Conservation (phyloP, 2,113 vertebrate species). For the Sula dactylatra region DNA sequence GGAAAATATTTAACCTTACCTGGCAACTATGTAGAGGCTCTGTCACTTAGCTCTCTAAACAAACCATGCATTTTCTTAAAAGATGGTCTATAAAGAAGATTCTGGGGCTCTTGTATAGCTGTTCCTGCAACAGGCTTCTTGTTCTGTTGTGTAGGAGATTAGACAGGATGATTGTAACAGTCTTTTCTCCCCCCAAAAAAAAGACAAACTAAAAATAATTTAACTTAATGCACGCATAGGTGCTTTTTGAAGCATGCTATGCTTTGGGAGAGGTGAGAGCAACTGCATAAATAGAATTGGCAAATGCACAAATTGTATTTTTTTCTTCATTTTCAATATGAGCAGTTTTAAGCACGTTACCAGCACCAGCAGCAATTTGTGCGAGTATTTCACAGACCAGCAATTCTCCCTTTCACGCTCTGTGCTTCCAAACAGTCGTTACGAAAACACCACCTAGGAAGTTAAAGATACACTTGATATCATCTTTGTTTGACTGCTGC, state of each 20-base stretch:
- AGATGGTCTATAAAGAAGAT: neutral
- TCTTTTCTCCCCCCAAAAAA: neutral
- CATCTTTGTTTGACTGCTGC: neutral
- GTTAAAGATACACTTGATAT: neutral
- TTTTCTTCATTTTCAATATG: neutral
- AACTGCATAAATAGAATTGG: neutral
- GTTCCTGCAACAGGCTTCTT: neutral
- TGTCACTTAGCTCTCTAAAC: neutral
- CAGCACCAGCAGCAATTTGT: neutral
- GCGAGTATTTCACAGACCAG: neutral
- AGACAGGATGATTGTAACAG: neutral
- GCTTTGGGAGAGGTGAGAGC: neutral
- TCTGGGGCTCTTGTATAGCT: neutral
- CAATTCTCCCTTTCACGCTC: neutral
- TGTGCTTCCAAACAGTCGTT: neutral
- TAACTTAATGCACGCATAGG: neutral
- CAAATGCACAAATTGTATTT: neutral
- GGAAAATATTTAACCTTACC: neutral
- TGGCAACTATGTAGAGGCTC: neutral
- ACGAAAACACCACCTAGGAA: neutral
- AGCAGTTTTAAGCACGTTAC: neutral
- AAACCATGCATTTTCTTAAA: neutral
- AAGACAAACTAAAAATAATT: neutral
- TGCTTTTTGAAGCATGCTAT: neutral
- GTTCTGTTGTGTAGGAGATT: neutral